phyloP scores from a whole-genome alignment of 2,797 vertebrate species.

The Cyprinella venusta region DNA sequence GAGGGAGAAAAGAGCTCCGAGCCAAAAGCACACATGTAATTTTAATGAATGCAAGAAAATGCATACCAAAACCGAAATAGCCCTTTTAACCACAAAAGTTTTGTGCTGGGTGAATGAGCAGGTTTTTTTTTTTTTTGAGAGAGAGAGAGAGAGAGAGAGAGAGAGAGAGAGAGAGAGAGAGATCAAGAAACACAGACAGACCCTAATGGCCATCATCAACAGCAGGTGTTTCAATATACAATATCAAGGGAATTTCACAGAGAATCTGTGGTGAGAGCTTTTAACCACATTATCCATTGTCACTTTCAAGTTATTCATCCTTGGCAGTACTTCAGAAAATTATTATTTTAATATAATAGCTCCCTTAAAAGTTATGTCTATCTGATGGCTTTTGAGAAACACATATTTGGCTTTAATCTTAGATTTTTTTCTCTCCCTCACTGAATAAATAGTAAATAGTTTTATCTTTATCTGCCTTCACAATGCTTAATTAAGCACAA shows the following conservation, averaged over 20 bases:
- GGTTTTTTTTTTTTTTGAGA: background rate
- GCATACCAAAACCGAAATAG: constrained; percentile 28
- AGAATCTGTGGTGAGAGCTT: constrained; percentile 5
- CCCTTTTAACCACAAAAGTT: constrained; percentile 22
- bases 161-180: no score
- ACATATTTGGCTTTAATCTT: constrained; percentile 74
- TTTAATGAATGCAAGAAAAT: constrained; percentile 43
- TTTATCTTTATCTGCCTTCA: background rate
- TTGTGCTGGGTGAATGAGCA: background rate
- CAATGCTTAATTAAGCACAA: constrained; percentile 38
- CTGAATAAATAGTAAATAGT: background rate
- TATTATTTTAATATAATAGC: constrained; percentile 80
- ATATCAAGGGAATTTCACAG: constrained; percentile 19
- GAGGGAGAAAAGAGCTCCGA: background rate
- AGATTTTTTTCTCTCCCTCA: constrained; percentile 33
- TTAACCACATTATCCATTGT: constrained; percentile 56
- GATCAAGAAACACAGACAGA: constrained; percentile 1
- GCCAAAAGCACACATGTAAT: constrained; percentile 32
- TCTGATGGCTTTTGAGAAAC: constrained; percentile 73
- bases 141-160: no score
- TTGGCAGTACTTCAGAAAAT: constrained; percentile 77
- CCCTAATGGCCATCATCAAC: constrained; percentile 33
- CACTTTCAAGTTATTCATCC: constrained; percentile 78
- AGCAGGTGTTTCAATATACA: constrained; percentile 27
- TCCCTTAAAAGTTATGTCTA: constrained; percentile 80